Evolutionary conservation across 2,113 vertebrate species (phyloP).

Genomic region (Nycticryphes semicollaris): DNA sequence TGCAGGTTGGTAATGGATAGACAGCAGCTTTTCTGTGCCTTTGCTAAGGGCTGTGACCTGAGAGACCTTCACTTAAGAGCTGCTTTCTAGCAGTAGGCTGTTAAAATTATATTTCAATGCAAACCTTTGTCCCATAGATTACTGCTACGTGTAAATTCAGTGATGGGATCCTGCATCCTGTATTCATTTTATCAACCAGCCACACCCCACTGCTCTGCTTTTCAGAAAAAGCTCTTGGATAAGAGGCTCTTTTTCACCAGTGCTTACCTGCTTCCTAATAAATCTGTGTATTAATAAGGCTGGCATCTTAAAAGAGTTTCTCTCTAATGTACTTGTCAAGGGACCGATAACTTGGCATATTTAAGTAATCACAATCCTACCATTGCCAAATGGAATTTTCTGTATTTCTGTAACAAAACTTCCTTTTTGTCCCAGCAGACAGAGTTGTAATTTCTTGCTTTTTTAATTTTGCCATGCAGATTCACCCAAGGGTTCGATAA

Average conservation of each 20-base stretch:
- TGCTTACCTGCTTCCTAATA: neutral
- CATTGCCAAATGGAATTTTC: neutral
- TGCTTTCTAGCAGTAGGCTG: neutral
- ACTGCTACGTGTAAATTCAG: neutral
- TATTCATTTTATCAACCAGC: neutral
- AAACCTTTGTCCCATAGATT: slow-evolving; percentile 45
- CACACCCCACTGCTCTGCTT: neutral
- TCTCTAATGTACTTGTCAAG: neutral
- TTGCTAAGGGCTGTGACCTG: neutral
- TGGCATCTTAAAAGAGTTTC: neutral
- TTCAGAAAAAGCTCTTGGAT: neutral
- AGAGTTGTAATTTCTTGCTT: neutral
- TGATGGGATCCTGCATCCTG: neutral
- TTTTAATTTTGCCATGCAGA: neutral
- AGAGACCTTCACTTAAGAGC: neutral
- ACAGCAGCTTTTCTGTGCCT: neutral
- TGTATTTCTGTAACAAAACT: neutral
- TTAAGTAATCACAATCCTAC: neutral
- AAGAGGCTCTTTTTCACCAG: neutral
- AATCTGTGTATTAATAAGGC: neutral
- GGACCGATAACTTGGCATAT: neutral
- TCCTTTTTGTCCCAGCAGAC: neutral
- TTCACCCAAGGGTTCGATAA: neutral
- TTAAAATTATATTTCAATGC: neutral
- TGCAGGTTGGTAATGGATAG: neutral